These are phyloP conservation scores for Anagyrus pseudococci DNA, from an alignment of 2,888 invertebrate species.

Conservation along the genomic window DNA sequence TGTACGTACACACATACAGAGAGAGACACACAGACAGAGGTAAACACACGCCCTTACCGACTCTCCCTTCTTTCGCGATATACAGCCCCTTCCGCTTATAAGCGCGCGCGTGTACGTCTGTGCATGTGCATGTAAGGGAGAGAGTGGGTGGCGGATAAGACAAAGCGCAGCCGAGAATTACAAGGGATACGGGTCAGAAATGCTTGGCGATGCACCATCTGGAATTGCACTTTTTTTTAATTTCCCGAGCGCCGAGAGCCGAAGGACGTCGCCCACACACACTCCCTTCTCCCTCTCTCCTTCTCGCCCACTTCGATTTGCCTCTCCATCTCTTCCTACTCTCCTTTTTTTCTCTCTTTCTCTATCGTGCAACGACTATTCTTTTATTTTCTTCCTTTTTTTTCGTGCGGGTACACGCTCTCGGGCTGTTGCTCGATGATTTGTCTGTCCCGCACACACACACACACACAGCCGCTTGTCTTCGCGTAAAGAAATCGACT, in stretches of 20 bases:
- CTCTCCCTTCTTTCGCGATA: background rate
- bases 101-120: background rate
- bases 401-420: no score
- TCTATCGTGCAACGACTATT: no score
- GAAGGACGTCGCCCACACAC: constrained; percentile 14
- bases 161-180: constrained; percentile 52
- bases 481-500: no score
- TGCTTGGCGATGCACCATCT: constrained; percentile 57
- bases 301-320: background rate
- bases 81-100: background rate
- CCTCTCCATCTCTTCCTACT: background rate
- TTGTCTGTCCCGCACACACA: no score
- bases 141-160: constrained; percentile 47
- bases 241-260: constrained; percentile 43
- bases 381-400: no score
- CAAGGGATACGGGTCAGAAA: constrained; percentile 56
- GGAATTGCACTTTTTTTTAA: constrained; percentile 58
- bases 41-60: background rate
- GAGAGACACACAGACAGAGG: no score
- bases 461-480: no score
- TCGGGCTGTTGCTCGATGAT: no score
- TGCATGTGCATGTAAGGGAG: constrained; percentile 22
- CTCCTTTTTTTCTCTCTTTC: background rate
- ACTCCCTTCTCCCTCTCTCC: constrained; percentile 9
- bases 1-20: background rate